Evolutionary conservation across 1,140 invertebrate species (phyloP), one percentile per base, ranked within the genome.

Genomic region (Pararge aegeria): DNA sequence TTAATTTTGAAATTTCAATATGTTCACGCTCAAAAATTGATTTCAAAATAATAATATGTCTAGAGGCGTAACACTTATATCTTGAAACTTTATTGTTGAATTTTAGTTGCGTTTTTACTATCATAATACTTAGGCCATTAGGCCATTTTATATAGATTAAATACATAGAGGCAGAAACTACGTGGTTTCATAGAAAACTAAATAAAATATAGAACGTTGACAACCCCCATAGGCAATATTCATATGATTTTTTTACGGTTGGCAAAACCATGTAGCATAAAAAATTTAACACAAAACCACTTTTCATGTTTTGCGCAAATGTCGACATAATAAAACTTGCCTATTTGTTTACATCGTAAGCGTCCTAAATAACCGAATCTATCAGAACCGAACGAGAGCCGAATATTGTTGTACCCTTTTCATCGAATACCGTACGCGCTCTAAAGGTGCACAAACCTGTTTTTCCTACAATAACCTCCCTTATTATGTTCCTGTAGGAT

Each of bases 401-500:
- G 64, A 79, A 83, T 81, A 80, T 84, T 80, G 71, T 73, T 73
- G 67, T 78, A 74, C 69, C 75, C 74, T 80, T 78, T 82, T 83
- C 76, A 80, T 76, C 73, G 66, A 67, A 74, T 73, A 75, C 68
- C 78, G 61, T 66, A 66, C 79, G 78, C 78, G 73, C 75, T 86
- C 81, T 89, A 78, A 82, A 78, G 78, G 65, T 79, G 74, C 69
- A 79, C 71, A 74, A 80, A 86, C 80, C 86, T 81, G 84, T 82
- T 84, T 82, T 68, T 73, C 70, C 79, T 73, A 86, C 78, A 87
- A 87, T 86, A 83, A 82, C 80, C 73, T 80, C 74, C 78, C 77
- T 85, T 87, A 87, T 87, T 87, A 85, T 87, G 78, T 76, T 78
- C 68, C 74, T 78, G 71, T 86, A 80, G 80, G 79, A 83, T 89